A percentile compares a stretch with the other conserved stretches of the same genome.
Evolutionary conservation across 2,888 invertebrate genomes (phyloP).

Genomic region (Shargacucullia verbasci): DNA sequence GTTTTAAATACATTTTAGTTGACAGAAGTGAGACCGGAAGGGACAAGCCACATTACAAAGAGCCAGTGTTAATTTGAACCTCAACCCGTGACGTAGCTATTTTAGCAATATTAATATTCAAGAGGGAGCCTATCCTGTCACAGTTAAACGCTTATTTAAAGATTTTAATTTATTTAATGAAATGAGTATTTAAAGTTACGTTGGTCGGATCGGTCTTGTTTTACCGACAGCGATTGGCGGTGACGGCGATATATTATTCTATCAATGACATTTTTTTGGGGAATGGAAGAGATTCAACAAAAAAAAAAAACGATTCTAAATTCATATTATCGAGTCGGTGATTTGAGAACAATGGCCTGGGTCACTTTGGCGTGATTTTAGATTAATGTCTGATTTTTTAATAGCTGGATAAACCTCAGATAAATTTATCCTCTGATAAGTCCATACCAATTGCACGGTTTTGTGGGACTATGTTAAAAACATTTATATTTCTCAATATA

Average conservation of each 20-base stretch:
- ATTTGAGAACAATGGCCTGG: conserved; percentile 8
- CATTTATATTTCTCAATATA: too few relatives aligned
- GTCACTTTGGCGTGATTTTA: background rate
- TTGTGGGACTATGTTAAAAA: too few relatives aligned
- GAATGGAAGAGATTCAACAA: background rate
- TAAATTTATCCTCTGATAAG: too few relatives aligned
- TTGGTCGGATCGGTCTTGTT: conserved; percentile 3
- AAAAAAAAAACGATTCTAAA: too few relatives aligned
- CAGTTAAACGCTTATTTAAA: conserved; percentile 44
- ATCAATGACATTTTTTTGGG: conserved; percentile 3
- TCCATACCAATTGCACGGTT: too few relatives aligned
- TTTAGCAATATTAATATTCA: conserved; percentile 62
- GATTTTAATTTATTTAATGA: conserved; percentile 40
- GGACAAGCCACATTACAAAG: conserved; percentile 28
- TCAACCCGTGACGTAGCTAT: conserved; percentile 57
- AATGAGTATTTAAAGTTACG: conserved; percentile 35
- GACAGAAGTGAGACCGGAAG: conserved; percentile 16
- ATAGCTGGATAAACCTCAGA: too few relatives aligned
- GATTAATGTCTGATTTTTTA: conserved; percentile 1
- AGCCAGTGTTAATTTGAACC: conserved; percentile 59
- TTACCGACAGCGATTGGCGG: conserved; percentile 1
- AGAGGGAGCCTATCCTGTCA: conserved; percentile 40
- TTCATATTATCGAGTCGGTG: background rate
- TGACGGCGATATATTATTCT: conserved; percentile 10
- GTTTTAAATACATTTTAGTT: conserved; percentile 31